Conservation (phyloP, 2,797 vertebrate species). For the Falco peregrinus region DNA sequence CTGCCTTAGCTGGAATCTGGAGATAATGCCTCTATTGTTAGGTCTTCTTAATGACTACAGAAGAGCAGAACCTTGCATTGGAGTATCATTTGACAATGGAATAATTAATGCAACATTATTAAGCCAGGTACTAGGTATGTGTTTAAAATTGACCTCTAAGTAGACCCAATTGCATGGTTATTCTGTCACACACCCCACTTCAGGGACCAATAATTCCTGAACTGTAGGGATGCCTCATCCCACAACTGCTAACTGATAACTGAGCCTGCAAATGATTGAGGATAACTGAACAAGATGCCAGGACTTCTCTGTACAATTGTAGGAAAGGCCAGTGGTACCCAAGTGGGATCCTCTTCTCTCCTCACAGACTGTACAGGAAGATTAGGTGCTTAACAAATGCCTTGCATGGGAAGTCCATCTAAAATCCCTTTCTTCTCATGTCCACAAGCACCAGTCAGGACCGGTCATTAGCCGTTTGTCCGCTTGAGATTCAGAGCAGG, state of each 20-base stretch:
- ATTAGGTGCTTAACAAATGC: not conserved
- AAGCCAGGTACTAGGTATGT: not conserved
- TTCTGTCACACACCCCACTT: not conserved
- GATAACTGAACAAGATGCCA: not conserved
- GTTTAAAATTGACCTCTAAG: not conserved
- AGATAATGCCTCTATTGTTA: not conserved
- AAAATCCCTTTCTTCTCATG: not conserved
- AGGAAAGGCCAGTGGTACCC: not conserved
- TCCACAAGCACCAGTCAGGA: not conserved
- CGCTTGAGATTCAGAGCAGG: not conserved
- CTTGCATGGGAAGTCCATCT: not conserved
- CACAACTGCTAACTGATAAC: not conserved
- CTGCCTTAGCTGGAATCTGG: not conserved
- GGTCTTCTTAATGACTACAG: not conserved
- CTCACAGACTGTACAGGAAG: not conserved
- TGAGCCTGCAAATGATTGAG: not conserved
- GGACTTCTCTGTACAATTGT: not conserved
- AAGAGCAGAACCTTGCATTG: not conserved
- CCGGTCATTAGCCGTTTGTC: not conserved
- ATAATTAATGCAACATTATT: not conserved
- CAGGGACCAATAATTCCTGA: not conserved
- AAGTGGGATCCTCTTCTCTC: not conserved
- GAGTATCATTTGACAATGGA: not conserved
- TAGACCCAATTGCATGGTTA: not conserved
- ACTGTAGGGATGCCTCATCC: not conserved